Percentiles rank a stretch among this genome's conserved stretches.
These are phyloP conservation scores for Oegoconia quadripuncta DNA, from an alignment of 2,888 invertebrate genomes.

Conservation along the genomic window DNA sequence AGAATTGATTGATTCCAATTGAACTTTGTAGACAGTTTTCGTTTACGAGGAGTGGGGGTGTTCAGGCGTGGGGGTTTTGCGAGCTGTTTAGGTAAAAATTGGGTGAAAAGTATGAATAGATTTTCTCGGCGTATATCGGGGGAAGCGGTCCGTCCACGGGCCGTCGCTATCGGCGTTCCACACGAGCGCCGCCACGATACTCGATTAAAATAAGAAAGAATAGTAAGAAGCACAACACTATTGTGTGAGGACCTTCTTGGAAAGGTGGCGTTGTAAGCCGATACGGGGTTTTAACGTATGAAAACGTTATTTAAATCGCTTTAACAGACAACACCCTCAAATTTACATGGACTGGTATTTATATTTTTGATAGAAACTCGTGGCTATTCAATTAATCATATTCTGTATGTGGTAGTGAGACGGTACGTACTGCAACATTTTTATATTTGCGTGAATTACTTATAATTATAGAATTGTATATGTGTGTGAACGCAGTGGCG, in stretches of 20 bases:
- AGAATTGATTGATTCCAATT: conserved; percentile 58
- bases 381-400: too few relatives aligned
- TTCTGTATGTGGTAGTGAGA: too few relatives aligned
- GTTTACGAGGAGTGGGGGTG: not conserved
- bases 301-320: conserved; percentile 28
- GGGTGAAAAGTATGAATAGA: conserved; percentile 64
- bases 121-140: conserved; percentile 47
- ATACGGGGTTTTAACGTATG: conserved; percentile 34
- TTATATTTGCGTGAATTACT: too few relatives aligned
- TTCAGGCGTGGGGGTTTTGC: conserved; percentile 7
- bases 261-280: conserved; percentile 44
- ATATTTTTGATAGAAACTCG: too few relatives aligned
- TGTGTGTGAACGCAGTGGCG: too few relatives aligned
- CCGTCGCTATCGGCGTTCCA: conserved; percentile 73
- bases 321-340: too few relatives aligned
- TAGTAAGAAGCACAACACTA: conserved; percentile 60
- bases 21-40: conserved; percentile 40
- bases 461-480: too few relatives aligned
- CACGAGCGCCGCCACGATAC: conserved; percentile 66
- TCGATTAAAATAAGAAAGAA: conserved; percentile 76
- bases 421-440: too few relatives aligned
- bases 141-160: conserved; percentile 54
- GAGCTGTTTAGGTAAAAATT: conserved; percentile 25
- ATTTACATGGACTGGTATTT: too few relatives aligned
- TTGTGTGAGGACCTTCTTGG: conserved; percentile 46